Conservation (phyloP, 2,113 vertebrate species). For the Pelecanoides urinatrix region DNA sequence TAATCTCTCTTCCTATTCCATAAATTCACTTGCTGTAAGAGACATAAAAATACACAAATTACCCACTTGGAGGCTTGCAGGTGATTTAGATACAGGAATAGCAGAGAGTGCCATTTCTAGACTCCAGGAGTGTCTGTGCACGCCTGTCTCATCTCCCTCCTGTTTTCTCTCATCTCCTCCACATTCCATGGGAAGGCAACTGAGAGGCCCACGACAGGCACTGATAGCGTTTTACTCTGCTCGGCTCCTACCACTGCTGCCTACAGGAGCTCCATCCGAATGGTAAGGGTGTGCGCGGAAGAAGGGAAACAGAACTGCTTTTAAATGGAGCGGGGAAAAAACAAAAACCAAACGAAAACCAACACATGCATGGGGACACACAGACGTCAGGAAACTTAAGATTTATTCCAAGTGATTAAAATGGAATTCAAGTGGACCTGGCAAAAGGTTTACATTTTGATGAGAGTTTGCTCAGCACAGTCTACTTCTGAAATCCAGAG, state of each 20-base stretch:
- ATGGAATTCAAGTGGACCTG: conserved; percentile 39
- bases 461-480: background rate
- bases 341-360: background rate
- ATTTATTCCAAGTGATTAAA: conserved; percentile 43
- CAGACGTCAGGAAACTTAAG: background rate
- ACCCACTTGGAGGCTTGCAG: background rate
- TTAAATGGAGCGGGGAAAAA: background rate
- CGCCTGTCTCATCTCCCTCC: conserved; percentile 64
- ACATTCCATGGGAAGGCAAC: conserved; percentile 78
- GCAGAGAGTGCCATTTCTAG: background rate
- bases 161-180: conserved; percentile 84
- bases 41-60: background rate
- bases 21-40: background rate
- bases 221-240: background rate
- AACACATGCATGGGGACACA: background rate
- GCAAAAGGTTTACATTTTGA: conserved; percentile 13
- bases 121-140: background rate
- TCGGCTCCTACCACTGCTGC: background rate
- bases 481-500: conserved; percentile 4
- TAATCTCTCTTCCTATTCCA: background rate
- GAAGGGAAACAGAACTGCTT: background rate
- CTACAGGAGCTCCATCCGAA: background rate
- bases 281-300: background rate
- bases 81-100: background rate
- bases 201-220: conserved; percentile 53